Percentiles rank a stretch among this genome's conserved stretches.
Conservation (phyloP, 1,140 invertebrate genomes). For the Phenacoccus solenopsis region DNA sequence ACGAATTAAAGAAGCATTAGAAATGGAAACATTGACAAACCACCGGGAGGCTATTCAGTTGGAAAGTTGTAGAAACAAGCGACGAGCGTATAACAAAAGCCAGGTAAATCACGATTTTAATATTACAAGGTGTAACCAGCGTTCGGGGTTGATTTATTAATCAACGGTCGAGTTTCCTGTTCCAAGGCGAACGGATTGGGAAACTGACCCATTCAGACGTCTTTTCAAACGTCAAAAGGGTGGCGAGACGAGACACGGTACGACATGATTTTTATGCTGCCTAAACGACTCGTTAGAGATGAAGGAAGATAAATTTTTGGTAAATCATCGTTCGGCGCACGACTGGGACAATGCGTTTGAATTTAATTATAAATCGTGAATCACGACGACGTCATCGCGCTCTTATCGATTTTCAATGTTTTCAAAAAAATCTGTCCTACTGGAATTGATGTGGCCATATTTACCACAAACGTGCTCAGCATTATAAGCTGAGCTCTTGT, state of each 20-base stretch:
- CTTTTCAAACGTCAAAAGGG: background rate
- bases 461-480: background rate
- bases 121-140: background rate
- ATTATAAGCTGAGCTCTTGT: background rate
- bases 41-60: background rate
- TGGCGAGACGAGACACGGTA: background rate
- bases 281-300: too few species aligned
- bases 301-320: too few species aligned
- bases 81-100: background rate
- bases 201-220: background rate
- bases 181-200: background rate
- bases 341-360: too few species aligned
- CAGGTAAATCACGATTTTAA: background rate
- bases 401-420: too few species aligned
- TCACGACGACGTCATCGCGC: too few species aligned
- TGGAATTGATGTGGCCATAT: background rate
- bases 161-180: too few species aligned
- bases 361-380: too few species aligned
- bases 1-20: background rate
- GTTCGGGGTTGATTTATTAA: background rate
- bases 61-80: background rate
- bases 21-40: background rate
- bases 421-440: background rate
- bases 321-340: too few species aligned
- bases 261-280: background rate